Base-by-base conservation (phyloP, 2,113 vertebrate species). In the Crotalus viridis region DNA sequence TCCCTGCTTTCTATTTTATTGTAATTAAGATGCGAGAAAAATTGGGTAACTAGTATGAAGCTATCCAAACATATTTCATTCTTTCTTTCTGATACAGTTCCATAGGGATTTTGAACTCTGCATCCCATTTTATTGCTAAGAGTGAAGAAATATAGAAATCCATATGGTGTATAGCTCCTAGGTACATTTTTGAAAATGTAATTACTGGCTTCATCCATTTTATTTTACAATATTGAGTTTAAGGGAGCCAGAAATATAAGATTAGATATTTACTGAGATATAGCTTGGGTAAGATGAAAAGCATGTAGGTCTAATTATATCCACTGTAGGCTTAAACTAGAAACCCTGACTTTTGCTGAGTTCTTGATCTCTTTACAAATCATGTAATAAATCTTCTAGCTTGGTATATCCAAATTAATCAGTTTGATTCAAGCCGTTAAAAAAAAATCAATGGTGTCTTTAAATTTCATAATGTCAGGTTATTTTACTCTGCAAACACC, bases 71-170 rank as follows among this genome's bases (percentile, higher is more conserved):
- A 85, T 19, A 90, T 96, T 95, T 96, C 52, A 12, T 92, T 59
- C 33, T 3, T 92, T 87, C 91, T 92, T 91, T 28, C 92, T 46
- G 55, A 69, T 4, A 55, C 2, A 94, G 1, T 19, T 81, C 81
- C 93, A 48, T 22, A 92, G 91, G n/a, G 91, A n/a, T 92, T 96
- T 90, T 86, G 93, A 92, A 61, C 3, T 95, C 52, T 1, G 17
- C 51, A 26, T 92, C 81, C 57, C 7, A 93, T 93, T 96, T 95
- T 95, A 91, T 96, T 94, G 51, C 39, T 93, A 89, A 91, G 87
- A 95, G 64, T 1, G 94, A 94, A 74, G 64, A 96, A 92, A 94
- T 90, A 1, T 96, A 95, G 91, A 95, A 97, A 96, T 93, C 43
- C 9, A 12, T 95, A 85, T 59, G 91, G 24, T 46, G 1, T 94